Evolutionary conservation across 2,797 vertebrate species (phyloP).

Genomic region (Spondyliosoma cantharus): DNA sequence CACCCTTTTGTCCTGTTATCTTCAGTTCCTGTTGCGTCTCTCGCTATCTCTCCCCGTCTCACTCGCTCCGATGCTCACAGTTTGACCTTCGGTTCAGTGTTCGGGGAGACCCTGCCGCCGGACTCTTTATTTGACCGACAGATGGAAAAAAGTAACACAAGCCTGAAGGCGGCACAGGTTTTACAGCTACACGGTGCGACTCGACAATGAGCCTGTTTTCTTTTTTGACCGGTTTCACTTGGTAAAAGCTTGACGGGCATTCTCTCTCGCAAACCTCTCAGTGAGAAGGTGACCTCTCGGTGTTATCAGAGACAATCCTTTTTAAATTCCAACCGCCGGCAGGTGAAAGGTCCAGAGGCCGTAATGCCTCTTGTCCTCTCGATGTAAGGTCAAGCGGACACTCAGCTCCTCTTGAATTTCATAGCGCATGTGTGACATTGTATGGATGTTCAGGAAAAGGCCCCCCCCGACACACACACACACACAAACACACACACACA

Average conservation of each 20-base stretch:
- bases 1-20: constrained; percentile 10
- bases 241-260: constrained; percentile 9
- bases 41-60: constrained; percentile 4
- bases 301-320: constrained; percentile 7
- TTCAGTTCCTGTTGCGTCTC: neutral
- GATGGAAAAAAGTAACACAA: constrained; percentile 1
- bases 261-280: neutral
- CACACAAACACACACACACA: too few species aligned
- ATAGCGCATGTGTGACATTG: neutral
- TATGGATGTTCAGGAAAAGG: constrained; percentile 1
- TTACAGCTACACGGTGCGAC: neutral
- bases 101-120: neutral
- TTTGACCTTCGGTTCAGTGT: constrained; percentile 40
- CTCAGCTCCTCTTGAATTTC: constrained; percentile 34
- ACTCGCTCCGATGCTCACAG: neutral
- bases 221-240: neutral
- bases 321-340: constrained; percentile 17
- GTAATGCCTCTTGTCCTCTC: constrained; percentile 1
- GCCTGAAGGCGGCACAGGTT: constrained; percentile 5
- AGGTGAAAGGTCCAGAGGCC: constrained; percentile 38
- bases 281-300: neutral
- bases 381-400: neutral
- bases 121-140: constrained; percentile 11
- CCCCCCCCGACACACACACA: too few species aligned
- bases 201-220: neutral